Percentiles rank a stretch among this genome's conserved stretches.
phyloP scores from a whole-genome alignment of 92 coral and sea anemone species.

The Galaxea fascicularis region DNA sequence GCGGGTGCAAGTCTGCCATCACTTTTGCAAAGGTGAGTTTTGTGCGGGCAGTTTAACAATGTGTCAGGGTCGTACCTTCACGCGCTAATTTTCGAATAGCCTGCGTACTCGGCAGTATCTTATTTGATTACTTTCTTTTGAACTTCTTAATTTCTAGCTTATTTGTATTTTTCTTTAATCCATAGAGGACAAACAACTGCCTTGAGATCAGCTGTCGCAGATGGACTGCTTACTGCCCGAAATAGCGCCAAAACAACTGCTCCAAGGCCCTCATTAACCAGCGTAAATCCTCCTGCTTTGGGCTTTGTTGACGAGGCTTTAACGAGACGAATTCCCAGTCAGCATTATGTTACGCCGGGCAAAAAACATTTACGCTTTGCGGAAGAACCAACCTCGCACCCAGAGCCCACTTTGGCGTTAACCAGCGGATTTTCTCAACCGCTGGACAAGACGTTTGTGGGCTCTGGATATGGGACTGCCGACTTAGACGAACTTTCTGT shows the following conservation, averaged over 20 bases:
- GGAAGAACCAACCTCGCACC: constrained; percentile 1
- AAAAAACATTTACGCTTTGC: constrained; percentile 45
- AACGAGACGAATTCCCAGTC: not conserved
- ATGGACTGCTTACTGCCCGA: not conserved
- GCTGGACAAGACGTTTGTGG: not conserved
- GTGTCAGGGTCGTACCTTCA: too few relatives aligned
- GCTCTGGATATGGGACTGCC: not conserved
- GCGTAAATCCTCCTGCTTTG: not conserved
- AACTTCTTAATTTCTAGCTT: not conserved
- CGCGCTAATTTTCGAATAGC: too few relatives aligned
- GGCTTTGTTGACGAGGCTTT: not conserved
- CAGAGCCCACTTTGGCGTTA: not conserved
- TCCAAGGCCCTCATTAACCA: not conserved
- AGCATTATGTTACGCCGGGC: not conserved
- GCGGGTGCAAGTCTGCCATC: too few relatives aligned
- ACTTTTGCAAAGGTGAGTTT: too few relatives aligned
- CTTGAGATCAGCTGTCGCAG: constrained; percentile 15
- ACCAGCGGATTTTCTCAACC: constrained; percentile 4
- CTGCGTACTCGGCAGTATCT: too few relatives aligned
- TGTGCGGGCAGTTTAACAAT: too few relatives aligned
- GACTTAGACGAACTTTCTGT: not conserved
- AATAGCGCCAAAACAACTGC: not conserved
- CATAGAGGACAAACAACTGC: constrained; percentile 30
- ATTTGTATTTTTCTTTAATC: not conserved
- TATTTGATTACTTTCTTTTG: too few relatives aligned